These are phyloP conservation scores for Atethmia centrago DNA, from an alignment of 2,888 invertebrate genomes.

Conservation along the genomic window DNA sequence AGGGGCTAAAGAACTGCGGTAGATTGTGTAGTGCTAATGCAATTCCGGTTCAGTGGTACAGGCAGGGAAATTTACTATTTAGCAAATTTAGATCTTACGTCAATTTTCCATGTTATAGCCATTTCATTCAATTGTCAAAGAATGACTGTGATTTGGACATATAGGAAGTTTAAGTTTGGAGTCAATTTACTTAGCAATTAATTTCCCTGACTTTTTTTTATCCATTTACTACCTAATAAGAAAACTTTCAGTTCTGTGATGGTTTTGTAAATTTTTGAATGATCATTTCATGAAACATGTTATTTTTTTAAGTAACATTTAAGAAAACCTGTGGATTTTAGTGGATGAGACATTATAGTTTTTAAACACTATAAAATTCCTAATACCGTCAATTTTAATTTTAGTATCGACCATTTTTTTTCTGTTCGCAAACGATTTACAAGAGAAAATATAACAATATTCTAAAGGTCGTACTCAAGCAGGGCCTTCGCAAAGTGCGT, in stretches of 20 bases:
- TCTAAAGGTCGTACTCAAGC: constrained; percentile 24
- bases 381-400: not conserved
- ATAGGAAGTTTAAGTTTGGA: not conserved
- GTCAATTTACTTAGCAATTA: not conserved
- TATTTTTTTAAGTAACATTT: not conserved
- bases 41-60: not conserved
- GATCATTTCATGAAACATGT: not conserved
- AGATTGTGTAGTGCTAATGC: not conserved
- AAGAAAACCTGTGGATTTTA: not conserved
- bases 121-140: not conserved
- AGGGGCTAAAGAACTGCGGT: not conserved
- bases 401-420: not conserved
- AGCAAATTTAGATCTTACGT: not conserved
- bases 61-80: not conserved
- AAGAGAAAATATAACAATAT: constrained; percentile 3
- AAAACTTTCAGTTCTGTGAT: not conserved
- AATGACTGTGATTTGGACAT: not conserved
- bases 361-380: not conserved
- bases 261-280: not conserved
- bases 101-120: not conserved
- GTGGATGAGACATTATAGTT: not conserved
- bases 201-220: not conserved
- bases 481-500: constrained; percentile 26
- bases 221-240: not conserved
- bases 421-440: not conserved